Evolutionary conservation across 1,140 invertebrate species (phyloP).

Genomic region (Drosophila novamexicana): DNA sequence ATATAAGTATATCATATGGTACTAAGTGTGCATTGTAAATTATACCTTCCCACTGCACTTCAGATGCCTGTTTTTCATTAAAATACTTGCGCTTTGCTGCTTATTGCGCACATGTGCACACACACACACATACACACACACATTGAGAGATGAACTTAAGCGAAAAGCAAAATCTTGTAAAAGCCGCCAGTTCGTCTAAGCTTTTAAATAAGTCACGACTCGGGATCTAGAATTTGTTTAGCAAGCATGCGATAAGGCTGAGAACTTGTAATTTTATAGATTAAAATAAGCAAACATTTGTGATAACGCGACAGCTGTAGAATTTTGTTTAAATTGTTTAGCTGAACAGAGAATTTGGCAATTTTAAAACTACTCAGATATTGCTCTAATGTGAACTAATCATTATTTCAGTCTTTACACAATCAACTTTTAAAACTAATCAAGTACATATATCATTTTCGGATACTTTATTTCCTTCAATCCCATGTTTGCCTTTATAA

Average conservation of each 20-base stretch:
- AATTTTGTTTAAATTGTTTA: not conserved
- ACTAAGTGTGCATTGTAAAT: not conserved
- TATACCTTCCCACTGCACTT: conserved; percentile 1
- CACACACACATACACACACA: not conserved
- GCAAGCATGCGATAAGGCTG: not conserved
- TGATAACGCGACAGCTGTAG: conserved; percentile 20
- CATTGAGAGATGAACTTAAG: too few relatives aligned
- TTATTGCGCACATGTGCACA: conserved; percentile 27
- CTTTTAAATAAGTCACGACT: not conserved
- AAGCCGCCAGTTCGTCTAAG: conserved; percentile 10
- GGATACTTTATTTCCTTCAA: not conserved
- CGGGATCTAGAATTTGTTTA: not conserved
- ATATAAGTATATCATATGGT: not conserved
- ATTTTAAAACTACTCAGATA: too few relatives aligned
- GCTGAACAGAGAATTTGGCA: too few relatives aligned
- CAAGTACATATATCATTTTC: not conserved
- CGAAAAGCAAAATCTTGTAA: conserved; percentile 13
- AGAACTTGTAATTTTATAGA: not conserved
- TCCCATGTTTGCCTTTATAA: conserved; percentile 11
- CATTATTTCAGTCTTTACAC: too few relatives aligned
- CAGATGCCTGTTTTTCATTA: conserved; percentile 24
- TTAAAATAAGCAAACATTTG: conserved; percentile 2
- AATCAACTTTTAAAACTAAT: too few relatives aligned
- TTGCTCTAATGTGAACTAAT: too few relatives aligned
- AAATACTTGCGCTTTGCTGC: conserved; percentile 29